Conservation (phyloP, 2,113 vertebrate genomes). For the Brevimyrus niger region DNA sequence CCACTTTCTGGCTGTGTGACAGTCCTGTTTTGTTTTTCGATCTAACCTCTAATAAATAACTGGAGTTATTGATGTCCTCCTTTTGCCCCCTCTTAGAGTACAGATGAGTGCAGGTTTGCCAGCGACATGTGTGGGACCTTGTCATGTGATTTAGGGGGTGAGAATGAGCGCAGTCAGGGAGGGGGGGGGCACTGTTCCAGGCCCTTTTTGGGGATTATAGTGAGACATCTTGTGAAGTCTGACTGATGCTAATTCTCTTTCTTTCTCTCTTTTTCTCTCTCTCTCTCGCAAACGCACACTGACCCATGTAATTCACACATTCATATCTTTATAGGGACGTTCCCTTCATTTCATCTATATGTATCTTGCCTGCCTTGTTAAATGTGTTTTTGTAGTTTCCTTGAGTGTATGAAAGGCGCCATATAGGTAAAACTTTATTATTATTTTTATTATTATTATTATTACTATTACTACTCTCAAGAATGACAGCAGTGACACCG, state of each 20-base stretch:
- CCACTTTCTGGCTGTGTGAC: neutral
- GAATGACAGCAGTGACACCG: neutral
- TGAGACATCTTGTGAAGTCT: neutral
- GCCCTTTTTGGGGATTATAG: neutral
- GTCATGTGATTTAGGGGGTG: neutral
- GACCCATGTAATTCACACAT: neutral
- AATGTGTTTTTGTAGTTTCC: too few species aligned
- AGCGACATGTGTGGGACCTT: neutral
- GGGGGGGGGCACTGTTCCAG: neutral
- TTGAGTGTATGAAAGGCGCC: too few species aligned
- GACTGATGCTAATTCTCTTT: neutral
- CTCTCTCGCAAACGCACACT: neutral
- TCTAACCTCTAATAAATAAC: neutral
- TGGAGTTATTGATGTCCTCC: neutral
- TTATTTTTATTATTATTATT: too few species aligned
- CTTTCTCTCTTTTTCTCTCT: neutral
- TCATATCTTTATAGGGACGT: neutral
- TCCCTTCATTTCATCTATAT: neutral
- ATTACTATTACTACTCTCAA: neutral
- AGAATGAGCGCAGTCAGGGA: neutral
- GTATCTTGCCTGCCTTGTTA: too few species aligned
- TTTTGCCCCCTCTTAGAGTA: neutral
- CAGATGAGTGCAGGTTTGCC: neutral
- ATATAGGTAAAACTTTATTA: too few species aligned
- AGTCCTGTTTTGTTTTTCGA: neutral